These are phyloP conservation scores for Vipera ursinii DNA, from an alignment of 2,797 vertebrate genomes.

Conservation along the genomic window DNA sequence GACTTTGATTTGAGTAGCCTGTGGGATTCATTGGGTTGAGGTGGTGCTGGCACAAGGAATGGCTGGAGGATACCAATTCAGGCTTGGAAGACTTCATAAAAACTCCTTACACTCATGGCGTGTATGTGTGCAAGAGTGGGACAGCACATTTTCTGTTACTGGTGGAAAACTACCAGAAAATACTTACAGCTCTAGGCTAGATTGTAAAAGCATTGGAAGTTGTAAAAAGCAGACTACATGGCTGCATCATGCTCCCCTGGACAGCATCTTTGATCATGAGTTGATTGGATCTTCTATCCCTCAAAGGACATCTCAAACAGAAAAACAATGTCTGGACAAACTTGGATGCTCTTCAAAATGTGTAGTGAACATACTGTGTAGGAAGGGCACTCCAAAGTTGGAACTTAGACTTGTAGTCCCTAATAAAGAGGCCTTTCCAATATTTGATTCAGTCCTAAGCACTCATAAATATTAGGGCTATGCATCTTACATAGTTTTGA, in stretches of 20 bases:
- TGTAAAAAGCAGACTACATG: neutral
- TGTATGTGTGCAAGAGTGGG: no score
- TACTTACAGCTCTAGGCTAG: neutral
- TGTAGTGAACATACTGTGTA: neutral
- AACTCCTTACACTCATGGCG: no score
- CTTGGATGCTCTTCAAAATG: neutral
- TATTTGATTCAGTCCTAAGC: neutral
- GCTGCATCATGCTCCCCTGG: neutral
- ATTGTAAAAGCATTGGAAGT: neutral
- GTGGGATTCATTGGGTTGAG: no score
- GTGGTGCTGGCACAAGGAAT: no score
- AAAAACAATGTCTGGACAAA: neutral
- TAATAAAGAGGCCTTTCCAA: neutral
- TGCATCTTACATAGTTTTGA: neutral
- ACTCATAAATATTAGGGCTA: neutral
- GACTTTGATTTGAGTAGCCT: no score
- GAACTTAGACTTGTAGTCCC: neutral
- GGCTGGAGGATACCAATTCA: no score
- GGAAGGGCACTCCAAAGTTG: neutral
- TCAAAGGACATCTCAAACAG: slow-evolving; percentile 20
- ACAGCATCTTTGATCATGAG: slow-evolving; percentile 20
- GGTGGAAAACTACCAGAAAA: neutral
- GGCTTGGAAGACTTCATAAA: no score
- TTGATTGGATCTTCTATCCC: slow-evolving; percentile 43
- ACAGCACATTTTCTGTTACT: no score